Percentiles rank a stretch among this genome's conserved stretches.
phyloP scores from a whole-genome alignment of 2,888 invertebrate species.

The Meiosimyza decipiens region DNA sequence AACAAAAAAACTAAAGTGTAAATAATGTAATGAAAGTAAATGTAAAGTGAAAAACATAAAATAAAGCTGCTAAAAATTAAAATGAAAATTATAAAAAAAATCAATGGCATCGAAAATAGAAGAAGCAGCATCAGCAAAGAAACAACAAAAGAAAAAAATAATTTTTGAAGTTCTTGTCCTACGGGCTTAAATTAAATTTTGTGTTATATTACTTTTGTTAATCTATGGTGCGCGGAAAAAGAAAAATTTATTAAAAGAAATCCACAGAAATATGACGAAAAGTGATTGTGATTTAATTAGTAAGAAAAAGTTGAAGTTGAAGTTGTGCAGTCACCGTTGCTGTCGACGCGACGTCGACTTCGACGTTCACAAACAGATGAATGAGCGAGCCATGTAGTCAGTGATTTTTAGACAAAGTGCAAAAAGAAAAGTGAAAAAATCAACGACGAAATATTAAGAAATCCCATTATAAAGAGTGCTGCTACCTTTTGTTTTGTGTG shows the following conservation, averaged over 20 bases:
- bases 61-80: constrained; percentile 2
- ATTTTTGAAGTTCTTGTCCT: constrained; percentile 29
- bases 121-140: constrained; percentile 33
- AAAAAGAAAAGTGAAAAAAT: neutral
- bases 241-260: constrained; percentile 23
- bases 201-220: constrained; percentile 36
- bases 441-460: neutral
- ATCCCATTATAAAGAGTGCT: constrained; percentile 2
- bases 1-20: constrained; percentile 17
- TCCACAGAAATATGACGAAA: constrained; percentile 31
- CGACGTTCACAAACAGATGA: neutral
- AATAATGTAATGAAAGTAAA: neutral
- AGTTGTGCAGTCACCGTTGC: neutral
- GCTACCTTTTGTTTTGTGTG: neutral
- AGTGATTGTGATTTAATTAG: constrained; percentile 27
- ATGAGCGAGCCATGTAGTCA: neutral
- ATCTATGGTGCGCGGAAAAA: constrained; percentile 25
- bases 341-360: neutral
- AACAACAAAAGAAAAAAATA: constrained; percentile 35
- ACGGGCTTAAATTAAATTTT: constrained; percentile 33
- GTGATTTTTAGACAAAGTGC: constrained; percentile 7
- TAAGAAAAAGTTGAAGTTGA: constrained; percentile 7
- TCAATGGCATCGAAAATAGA: constrained; percentile 53
- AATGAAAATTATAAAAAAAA: constrained; percentile 52
- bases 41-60: neutral